Percentiles rank a stretch among this genome's conserved stretches.
These are phyloP conservation scores for Sebastes itinus DNA, from an alignment of 2,797 vertebrate genomes.

Conservation along the genomic window DNA sequence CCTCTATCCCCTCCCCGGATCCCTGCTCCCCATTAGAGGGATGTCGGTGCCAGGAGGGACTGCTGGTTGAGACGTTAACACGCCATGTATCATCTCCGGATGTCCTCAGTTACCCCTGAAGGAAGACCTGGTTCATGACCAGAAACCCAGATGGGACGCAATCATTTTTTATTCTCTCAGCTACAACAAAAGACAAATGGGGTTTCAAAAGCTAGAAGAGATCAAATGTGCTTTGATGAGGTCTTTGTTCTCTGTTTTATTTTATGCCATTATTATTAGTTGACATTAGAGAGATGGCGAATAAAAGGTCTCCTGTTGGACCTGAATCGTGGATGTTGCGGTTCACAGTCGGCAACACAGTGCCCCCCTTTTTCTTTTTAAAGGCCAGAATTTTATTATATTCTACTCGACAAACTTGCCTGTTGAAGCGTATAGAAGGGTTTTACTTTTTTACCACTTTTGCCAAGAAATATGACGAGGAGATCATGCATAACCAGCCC, in stretches of 20 bases:
- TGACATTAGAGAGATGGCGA: background rate
- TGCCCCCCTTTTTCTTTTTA: too few relatives aligned
- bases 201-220: background rate
- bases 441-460: background rate
- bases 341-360: too few relatives aligned
- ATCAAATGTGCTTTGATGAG: background rate
- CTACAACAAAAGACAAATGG: background rate
- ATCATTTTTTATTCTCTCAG: conserved; percentile 2
- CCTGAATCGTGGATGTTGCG: too few relatives aligned
- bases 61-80: background rate
- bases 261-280: background rate
- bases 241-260: background rate
- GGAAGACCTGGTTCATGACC: conserved; percentile 4
- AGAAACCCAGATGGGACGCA: background rate
- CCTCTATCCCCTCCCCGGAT: conserved; percentile 19
- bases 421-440: too few relatives aligned
- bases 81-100: background rate
- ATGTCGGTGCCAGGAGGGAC: conserved; percentile 39
- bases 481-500: background rate
- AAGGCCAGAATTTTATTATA: too few relatives aligned
- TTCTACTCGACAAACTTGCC: too few relatives aligned
- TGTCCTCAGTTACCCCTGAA: background rate
- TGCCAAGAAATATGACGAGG: background rate
- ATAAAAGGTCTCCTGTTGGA: background rate
- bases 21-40: conserved; percentile 59